Percentiles rank a stretch among this genome's conserved stretches.
These are phyloP conservation scores for Cylas formicarius DNA, from an alignment of 1,140 invertebrate species.

Conservation along the genomic window DNA sequence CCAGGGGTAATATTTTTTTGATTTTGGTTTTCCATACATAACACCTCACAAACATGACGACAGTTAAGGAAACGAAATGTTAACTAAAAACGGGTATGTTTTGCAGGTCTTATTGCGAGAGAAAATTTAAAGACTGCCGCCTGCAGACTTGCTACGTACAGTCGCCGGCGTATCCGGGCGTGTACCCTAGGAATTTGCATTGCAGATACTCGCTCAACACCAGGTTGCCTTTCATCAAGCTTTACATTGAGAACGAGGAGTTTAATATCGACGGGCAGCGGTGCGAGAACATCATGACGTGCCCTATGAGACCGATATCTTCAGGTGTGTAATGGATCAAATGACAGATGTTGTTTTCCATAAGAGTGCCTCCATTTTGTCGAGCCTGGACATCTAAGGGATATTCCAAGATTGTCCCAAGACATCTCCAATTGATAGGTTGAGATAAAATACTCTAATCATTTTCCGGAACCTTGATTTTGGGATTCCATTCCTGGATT, in stretches of 20 bases:
- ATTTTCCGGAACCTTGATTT: too few relatives aligned
- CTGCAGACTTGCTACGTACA: conserved; percentile 89
- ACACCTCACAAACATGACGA: too few relatives aligned
- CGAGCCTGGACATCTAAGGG: too few relatives aligned
- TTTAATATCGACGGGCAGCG: conserved; percentile 90
- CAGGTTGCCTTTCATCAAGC: conserved; percentile 77
- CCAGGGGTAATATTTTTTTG: conserved; percentile 49
- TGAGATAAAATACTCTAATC: too few relatives aligned
- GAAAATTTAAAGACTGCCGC: conserved; percentile 74
- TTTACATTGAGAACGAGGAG: conserved; percentile 88
- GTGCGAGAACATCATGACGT: conserved; percentile 91
- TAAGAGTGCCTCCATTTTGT: too few relatives aligned
- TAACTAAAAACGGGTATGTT: too few relatives aligned
- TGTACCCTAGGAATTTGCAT: conserved; percentile 82
- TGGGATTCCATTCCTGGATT: too few relatives aligned
- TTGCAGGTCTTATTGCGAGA: conserved; percentile 76
- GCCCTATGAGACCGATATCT: conserved; percentile 83
- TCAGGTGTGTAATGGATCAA: conserved; percentile 48
- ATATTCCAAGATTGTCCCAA: too few relatives aligned
- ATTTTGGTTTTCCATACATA: not conserved
- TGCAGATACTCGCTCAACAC: conserved; percentile 86
- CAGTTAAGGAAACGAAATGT: too few relatives aligned
- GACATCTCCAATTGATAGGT: too few relatives aligned
- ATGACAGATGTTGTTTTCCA: conserved; percentile 4
- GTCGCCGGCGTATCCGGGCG: conserved; percentile 83